Base-by-base conservation (phyloP, 2,888 invertebrate species). In the Smittia sp. region DNA sequence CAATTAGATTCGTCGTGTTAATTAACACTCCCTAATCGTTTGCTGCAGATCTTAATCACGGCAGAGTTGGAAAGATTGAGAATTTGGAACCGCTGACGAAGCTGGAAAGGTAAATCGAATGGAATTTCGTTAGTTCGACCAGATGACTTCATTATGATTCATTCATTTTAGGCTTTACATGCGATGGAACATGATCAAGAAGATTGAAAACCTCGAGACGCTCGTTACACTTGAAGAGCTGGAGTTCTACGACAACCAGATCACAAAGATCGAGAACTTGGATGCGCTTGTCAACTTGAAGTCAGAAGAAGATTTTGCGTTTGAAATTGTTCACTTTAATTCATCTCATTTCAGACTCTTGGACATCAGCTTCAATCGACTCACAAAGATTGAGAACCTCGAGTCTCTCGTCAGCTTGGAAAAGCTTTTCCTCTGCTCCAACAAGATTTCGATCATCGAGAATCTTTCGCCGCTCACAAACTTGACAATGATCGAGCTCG, bases 191-290 rank as follows among this genome's bases (percentile, higher is more conserved):
- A 85, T 97, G 9, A 93, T 99, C 15, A 96, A 92, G 79, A 92
- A 91, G 80, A 96, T 99, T 77, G 96, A 97, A 80, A 96, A 96
- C 78, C 81, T 98, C 27, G 82, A 87, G 67, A 89, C 88, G 0
- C 83, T 98, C 20, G 86, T 85, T 1, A 91, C 90, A 0, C 85
- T 99, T 11, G 86, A 86, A 18, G 96, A 98, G 79, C 83, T 99
- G 65, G 98, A 99, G 79, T 83, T 99, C 2, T 97, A 98, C 81
- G 99, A 99, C 81, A 99, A 99, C 84, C 97, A 98, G 84, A 90
- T 99, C 69, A 90, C 90, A 0, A 87, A 89, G 76, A 94, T 99
- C 77, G 96, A 96, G 81, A 96, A 96, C 81, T 85, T 99, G 74
- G 92, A 93, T 74, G 81, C 86, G 11, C 86, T 99, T 11, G 89